These are phyloP conservation scores for Eupithecia abbreviata DNA, from an alignment of 2,888 invertebrate genomes.

Conservation along the genomic window DNA sequence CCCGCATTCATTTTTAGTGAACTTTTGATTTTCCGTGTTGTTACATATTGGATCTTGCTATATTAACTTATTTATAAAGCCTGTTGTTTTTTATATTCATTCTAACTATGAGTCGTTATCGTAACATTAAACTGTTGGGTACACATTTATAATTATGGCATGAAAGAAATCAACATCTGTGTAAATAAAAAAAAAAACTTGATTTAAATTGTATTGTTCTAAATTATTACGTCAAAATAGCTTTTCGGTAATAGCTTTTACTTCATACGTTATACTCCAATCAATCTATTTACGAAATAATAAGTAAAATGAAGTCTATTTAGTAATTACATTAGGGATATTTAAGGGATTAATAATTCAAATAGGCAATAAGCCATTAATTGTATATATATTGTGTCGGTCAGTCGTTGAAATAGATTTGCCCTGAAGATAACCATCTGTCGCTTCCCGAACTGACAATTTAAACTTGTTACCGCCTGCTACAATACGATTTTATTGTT, in stretches of 20 bases:
- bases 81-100: background rate
- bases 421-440: slow-evolving; percentile 39
- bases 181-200: too few relatives aligned
- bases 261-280: slow-evolving; percentile 10
- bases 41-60: too few relatives aligned
- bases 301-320: slow-evolving; percentile 20
- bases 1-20: background rate
- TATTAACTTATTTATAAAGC: background rate
- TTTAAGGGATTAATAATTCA: slow-evolving; percentile 30
- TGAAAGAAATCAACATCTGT: background rate
- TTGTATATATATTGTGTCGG: slow-evolving; percentile 32
- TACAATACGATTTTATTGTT: slow-evolving; percentile 47
- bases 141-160: background rate
- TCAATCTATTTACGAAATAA: slow-evolving; percentile 21
- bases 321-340: slow-evolving; percentile 5
- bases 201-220: background rate
- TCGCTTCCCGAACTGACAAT: slow-evolving; percentile 31
- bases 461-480: slow-evolving; percentile 43
- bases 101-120: background rate
- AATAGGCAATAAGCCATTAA: slow-evolving; percentile 36
- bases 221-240: background rate
- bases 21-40: background rate
- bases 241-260: slow-evolving; percentile 2
- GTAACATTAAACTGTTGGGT: background rate
- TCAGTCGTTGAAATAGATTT: slow-evolving; percentile 44